A percentile compares a stretch with the other conserved stretches of the same genome.
Evolutionary conservation across 2,113 vertebrate genomes (phyloP).

Genomic region (Pseudolaguvia tuberculata): DNA sequence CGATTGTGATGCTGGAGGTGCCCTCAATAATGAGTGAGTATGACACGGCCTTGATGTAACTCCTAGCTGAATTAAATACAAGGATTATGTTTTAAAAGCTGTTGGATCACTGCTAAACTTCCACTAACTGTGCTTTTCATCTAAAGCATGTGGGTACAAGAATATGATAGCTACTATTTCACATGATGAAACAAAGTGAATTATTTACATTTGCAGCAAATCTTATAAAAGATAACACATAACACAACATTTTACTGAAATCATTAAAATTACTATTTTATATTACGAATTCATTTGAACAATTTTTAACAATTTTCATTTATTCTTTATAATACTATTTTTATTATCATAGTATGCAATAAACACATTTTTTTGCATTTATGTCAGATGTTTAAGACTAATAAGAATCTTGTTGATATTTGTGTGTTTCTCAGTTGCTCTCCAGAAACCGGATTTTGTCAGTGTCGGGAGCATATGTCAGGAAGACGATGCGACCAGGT

Average conservation of each 20-base stretch:
- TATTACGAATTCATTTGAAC: background rate
- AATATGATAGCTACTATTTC: background rate
- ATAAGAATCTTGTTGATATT: background rate
- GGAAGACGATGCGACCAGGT: constrained; percentile 88
- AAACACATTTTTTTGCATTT: too few relatives aligned
- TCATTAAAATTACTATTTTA: background rate
- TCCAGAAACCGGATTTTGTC: constrained; percentile 81
- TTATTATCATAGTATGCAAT: background rate
- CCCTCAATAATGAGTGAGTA: constrained; percentile 85
- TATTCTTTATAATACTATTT: background rate
- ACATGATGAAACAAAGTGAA: background rate
- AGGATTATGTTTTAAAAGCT: background rate
- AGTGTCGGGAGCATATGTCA: constrained; percentile 84
- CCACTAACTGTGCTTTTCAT: background rate
- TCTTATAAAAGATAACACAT: background rate
- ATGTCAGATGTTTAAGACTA: background rate
- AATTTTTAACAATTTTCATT: background rate
- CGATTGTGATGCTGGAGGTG: constrained; percentile 90
- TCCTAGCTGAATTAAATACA: constrained; percentile 4
- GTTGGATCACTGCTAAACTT: background rate
- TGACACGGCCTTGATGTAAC: background rate
- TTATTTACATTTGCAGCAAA: background rate
- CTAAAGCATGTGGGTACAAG: background rate
- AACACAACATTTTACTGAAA: background rate
- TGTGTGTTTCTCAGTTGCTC: constrained; percentile 76